Percentiles rank a stretch among this genome's conserved stretches.
Evolutionary conservation across 2,888 invertebrate species (phyloP).

Genomic region (Bombyx huttoni): DNA sequence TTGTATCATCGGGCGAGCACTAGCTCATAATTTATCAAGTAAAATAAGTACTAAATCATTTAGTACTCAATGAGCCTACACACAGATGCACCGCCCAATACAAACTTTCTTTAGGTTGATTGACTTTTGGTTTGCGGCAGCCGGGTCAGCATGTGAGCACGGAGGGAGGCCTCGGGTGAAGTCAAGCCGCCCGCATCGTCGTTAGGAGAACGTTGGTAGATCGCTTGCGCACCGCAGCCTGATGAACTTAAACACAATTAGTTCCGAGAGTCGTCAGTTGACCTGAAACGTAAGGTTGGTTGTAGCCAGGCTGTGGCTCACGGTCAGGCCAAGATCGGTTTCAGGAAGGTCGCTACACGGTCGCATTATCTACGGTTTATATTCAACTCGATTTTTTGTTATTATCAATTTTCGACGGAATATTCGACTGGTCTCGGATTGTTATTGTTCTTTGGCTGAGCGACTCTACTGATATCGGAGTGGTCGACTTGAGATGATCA

Average conservation of each 20-base stretch:
- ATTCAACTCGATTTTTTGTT: constrained; percentile 7
- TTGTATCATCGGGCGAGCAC: too few relatives aligned
- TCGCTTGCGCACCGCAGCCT: constrained; percentile 4
- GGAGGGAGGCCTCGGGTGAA: too few relatives aligned
- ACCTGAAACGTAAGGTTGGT: constrained; percentile 15
- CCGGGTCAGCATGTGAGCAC: too few relatives aligned
- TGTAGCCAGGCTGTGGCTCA: constrained; percentile 17
- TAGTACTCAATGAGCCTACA: too few relatives aligned
- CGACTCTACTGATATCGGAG: too few relatives aligned
- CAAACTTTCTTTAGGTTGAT: too few relatives aligned
- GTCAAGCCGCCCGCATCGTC: neutral
- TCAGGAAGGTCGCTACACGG: constrained; percentile 25
- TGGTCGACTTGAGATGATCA: too few relatives aligned
- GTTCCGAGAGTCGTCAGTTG: constrained; percentile 18
- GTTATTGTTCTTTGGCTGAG: too few relatives aligned
- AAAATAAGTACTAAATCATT: too few relatives aligned
- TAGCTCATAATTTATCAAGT: too few relatives aligned
- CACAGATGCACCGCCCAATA: too few relatives aligned
- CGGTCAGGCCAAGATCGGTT: constrained; percentile 48
- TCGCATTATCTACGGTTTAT: constrained; percentile 28
- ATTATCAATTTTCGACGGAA: constrained; percentile 2
- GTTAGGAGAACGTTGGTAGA: neutral
- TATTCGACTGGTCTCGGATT: neutral
- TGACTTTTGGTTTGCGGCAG: too few relatives aligned
- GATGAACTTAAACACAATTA: neutral